These are phyloP conservation scores for Leptopterna dolabrata DNA, from an alignment of 2,888 invertebrate species.

Conservation along the genomic window DNA sequence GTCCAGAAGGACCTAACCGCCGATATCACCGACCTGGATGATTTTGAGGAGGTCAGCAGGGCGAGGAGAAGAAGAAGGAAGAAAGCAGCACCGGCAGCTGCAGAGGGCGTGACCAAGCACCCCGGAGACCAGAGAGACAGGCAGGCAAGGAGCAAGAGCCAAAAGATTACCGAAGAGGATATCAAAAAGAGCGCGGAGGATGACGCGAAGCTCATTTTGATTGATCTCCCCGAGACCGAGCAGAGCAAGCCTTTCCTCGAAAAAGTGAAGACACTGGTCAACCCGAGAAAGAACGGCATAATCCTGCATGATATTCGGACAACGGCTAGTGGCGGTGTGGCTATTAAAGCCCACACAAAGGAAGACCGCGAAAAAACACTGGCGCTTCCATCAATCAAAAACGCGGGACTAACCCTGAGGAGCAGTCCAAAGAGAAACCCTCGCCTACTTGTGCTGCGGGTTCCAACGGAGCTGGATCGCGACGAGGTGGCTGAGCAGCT, in stretches of 20 bases:
- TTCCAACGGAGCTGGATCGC: background rate
- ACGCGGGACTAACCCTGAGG: background rate
- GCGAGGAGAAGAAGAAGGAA: too few relatives aligned
- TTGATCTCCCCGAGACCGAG: background rate
- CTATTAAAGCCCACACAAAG: background rate
- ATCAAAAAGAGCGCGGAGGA: background rate
- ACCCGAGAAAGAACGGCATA: background rate
- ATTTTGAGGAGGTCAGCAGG: too few relatives aligned
- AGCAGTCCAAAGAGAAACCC: background rate
- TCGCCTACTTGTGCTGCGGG: background rate
- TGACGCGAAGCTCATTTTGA: background rate
- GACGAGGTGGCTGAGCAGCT: background rate
- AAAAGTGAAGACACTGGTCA: background rate
- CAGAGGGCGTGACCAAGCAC: too few relatives aligned
- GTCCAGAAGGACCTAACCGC: too few relatives aligned
- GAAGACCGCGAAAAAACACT: background rate
- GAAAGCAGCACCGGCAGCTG: too few relatives aligned
- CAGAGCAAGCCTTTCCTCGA: background rate
- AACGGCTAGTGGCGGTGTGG: background rate
- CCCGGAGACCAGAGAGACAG: too few relatives aligned
- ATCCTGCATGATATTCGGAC: background rate
- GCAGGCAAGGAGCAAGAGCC: background rate
- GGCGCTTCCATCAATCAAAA: background rate
- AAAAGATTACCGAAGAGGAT: background rate
- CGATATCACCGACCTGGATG: too few relatives aligned